Evolutionary conservation across 2,113 vertebrate genomes (phyloP), one percentile per base, ranked within the genome.

Genomic region (Epinephelus lanceolatus): DNA sequence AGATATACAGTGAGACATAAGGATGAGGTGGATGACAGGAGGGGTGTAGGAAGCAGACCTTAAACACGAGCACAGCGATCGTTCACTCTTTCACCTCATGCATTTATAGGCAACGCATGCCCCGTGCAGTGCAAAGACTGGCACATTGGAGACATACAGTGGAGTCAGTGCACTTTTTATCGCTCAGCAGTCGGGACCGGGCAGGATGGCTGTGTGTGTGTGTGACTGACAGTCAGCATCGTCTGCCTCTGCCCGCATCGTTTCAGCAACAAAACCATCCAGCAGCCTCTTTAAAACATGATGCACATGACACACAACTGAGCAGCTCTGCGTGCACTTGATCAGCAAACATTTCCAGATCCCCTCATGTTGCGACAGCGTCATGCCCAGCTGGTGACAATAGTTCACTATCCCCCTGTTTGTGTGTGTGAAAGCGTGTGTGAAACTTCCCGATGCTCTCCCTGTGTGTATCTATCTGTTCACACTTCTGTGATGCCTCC

Each of bases 391-490:
- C 71, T 78, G 78, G 66, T 78, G 4, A 40, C 66, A 76, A 63
- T 4, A 19, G 23, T 72, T 11, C 25, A 76, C 49, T 30, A 27
- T 51, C 23, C 4, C 15, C 33, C 9, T 11, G 66, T 25, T 45
- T 19, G 68, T 55, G n/a, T 55, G 63, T 7, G 21, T 53, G 25
- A 25, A 68, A 62, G 49, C 7, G 67, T 56, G 27, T 65, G 49
- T 66, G 78, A 90, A 94, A 93, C 89, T 93, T 92, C 69, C 51
- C 65, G n/a, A 61, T 66, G 71, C 56, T 17, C 71, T 37, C 33
- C 33, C 33, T 37, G 33, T 45, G 9, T 27, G 21, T 17, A n/a
- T 84, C 52, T 65, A 53, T 33, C 8, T 59, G 75, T 57, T 78
- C 71, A 86, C 76, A 87, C 84, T 83, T 85, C 42, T 76, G 49